phyloP scores from a whole-genome alignment of 2,888 invertebrate species.

The Drosophila leonis region DNA sequence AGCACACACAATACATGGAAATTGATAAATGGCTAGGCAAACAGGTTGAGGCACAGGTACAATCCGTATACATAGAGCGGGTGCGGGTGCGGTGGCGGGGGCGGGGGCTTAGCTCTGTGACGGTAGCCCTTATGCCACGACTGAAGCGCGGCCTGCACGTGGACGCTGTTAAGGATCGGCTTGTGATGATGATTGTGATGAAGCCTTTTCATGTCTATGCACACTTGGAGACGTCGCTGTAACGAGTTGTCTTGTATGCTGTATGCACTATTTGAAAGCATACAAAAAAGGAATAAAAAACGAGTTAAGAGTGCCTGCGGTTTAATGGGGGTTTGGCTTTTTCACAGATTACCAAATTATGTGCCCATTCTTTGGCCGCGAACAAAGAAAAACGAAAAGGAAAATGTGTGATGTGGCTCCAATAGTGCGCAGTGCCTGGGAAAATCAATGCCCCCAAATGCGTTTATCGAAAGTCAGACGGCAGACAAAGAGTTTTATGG shows the following conservation, averaged over 20 bases:
- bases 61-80: conserved; percentile 20
- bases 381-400: conserved; percentile 50
- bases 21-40: conserved; percentile 70
- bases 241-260: conserved; percentile 71
- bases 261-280: conserved; percentile 43
- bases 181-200: conserved; percentile 50
- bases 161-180: conserved; percentile 55
- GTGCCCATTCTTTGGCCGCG: conserved; percentile 54
- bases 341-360: conserved; percentile 79
- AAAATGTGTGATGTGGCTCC: conserved; percentile 61
- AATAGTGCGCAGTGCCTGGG: conserved; percentile 53
- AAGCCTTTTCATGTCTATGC: conserved; percentile 66
- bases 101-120: conserved; percentile 7
- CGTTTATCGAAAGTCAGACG: conserved; percentile 27
- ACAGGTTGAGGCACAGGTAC: conserved; percentile 78
- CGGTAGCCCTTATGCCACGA: conserved; percentile 60
- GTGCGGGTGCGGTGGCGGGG: conserved; percentile 25
- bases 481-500: conserved; percentile 29
- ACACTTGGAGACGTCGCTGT: conserved; percentile 67
- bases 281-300: conserved; percentile 49
- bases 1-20: conserved; percentile 51
- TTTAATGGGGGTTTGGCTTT: conserved; percentile 79
- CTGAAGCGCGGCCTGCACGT: conserved; percentile 74
- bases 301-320: conserved; percentile 73
- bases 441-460: conserved; percentile 49